phyloP scores from a whole-genome alignment of 2,797 vertebrate species.

The Aeoliscus strigatus region DNA sequence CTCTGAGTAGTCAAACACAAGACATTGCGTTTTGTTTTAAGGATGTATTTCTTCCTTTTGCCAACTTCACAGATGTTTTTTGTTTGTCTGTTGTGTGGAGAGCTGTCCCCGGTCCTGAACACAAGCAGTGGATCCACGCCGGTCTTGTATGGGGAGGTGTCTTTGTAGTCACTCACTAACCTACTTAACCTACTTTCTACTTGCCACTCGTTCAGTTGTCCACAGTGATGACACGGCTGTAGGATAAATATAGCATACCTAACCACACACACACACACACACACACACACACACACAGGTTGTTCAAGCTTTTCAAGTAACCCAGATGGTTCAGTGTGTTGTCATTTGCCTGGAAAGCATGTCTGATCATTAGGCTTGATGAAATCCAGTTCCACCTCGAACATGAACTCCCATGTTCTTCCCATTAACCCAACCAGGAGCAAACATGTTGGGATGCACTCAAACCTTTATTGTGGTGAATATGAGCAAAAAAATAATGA shows the following conservation, averaged over 20 bases:
- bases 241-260: constrained; percentile 60
- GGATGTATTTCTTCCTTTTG: constrained; percentile 12
- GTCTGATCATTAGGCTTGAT: constrained; percentile 51
- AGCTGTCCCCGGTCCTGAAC: constrained; percentile 61
- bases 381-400: constrained; percentile 41
- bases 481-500: constrained; percentile 72
- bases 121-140: constrained; percentile 24
- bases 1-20: constrained; percentile 1
- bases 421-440: constrained; percentile 71
- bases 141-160: constrained; percentile 42
- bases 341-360: constrained; percentile 25
- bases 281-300: constrained; percentile 1
- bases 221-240: constrained; percentile 50
- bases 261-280: constrained; percentile 22
- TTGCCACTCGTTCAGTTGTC: constrained; percentile 43
- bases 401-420: constrained; percentile 57
- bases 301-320: constrained; percentile 10
- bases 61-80: constrained; percentile 6
- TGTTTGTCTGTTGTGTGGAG: constrained; percentile 21
- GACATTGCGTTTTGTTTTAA: not conserved
- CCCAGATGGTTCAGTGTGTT: constrained; percentile 5
- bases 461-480: constrained; percentile 69
- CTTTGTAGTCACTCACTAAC: constrained; percentile 62
- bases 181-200: constrained; percentile 73
- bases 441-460: constrained; percentile 61